phyloP scores from a whole-genome alignment of 2,113 vertebrate species.

The Corythaixoides concolor region DNA sequence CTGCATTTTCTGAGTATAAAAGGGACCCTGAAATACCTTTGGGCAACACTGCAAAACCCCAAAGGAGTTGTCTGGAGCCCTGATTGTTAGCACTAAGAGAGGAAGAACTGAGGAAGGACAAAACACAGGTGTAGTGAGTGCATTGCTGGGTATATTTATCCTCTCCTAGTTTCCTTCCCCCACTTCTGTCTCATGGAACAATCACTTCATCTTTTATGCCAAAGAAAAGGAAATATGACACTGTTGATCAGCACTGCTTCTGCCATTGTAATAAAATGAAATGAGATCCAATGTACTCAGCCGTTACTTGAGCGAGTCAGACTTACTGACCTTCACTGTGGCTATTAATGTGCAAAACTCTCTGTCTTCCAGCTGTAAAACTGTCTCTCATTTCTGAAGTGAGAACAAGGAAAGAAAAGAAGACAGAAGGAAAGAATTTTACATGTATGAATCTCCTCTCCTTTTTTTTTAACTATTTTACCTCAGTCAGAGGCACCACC shows the following conservation, averaged over 20 bases:
- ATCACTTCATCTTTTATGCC: conserved; percentile 9
- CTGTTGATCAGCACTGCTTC: conserved; percentile 48
- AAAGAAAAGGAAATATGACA: conserved; percentile 50
- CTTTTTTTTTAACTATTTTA: neutral
- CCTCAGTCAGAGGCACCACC: neutral
- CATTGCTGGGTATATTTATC: neutral
- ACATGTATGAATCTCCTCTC: neutral
- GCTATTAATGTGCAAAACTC: conserved; percentile 53
- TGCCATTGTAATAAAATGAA: conserved; percentile 67
- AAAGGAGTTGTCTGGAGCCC: neutral
- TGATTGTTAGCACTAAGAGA: neutral
- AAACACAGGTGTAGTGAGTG: neutral
- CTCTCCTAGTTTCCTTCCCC: neutral
- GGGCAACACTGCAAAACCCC: neutral
- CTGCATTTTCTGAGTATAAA: neutral
- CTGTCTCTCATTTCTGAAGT: conserved; percentile 30
- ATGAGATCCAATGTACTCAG: conserved; percentile 53
- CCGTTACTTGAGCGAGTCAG: conserved; percentile 39
- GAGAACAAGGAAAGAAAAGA: conserved; percentile 16
- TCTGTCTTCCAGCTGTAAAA: conserved; percentile 33
- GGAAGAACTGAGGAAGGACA: neutral
- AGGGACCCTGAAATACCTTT: neutral
- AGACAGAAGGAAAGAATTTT: neutral
- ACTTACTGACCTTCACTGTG: conserved; percentile 62
- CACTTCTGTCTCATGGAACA: neutral